phyloP scores from a whole-genome alignment of 1,140 invertebrate species.

The Cyclargus thomasi region DNA sequence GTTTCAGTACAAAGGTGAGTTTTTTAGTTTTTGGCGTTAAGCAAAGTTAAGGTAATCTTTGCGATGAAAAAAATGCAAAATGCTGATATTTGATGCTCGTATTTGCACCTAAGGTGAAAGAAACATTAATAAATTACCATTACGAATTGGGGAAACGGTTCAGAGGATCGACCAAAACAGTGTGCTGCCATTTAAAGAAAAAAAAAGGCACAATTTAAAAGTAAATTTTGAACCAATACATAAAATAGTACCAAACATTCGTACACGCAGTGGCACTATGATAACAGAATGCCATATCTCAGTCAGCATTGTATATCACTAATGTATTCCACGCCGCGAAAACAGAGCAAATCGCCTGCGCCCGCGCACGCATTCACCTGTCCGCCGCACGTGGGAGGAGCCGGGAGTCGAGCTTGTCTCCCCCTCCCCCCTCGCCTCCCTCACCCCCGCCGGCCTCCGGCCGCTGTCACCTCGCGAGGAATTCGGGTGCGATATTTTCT shows the following conservation, averaged over 20 bases:
- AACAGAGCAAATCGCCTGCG: constrained; percentile 54
- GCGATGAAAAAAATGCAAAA: background rate
- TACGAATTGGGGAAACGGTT: no score
- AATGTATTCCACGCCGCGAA: constrained; percentile 56
- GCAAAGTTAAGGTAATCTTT: background rate
- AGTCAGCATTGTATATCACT: constrained; percentile 45
- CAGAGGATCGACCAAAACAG: no score
- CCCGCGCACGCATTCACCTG: constrained; percentile 59
- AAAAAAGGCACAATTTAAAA: no score
- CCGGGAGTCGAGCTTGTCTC: constrained; percentile 27
- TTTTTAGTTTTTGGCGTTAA: background rate
- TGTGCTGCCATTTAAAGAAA: no score
- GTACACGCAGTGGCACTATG: background rate
- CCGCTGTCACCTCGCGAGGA: constrained; percentile 48
- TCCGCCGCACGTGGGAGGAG: constrained; percentile 54
- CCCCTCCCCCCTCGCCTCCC: background rate
- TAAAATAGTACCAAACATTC: background rate
- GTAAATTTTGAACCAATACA: no score
- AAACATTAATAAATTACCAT: no score
- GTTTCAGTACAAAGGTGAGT: background rate
- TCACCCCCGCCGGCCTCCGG: background rate
- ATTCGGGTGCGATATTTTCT: constrained; percentile 72
- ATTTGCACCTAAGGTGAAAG: no score
- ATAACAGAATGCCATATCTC: background rate
- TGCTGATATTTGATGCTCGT: no score